These are phyloP conservation scores for Bombyx huttoni DNA, from an alignment of 2,888 invertebrate species.

Conservation along the genomic window DNA sequence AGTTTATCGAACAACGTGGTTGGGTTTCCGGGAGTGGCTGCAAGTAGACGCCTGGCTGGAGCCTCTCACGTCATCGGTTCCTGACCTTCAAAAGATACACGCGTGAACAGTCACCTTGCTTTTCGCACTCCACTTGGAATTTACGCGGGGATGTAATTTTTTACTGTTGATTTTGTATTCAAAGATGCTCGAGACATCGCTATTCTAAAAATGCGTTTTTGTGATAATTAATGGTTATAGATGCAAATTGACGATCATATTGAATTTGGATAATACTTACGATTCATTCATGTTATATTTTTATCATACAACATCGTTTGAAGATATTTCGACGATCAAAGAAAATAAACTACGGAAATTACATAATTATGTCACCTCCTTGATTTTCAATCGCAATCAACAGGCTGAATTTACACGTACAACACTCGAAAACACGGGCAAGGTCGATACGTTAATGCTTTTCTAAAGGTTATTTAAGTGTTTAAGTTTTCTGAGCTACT, in stretches of 20 bases:
- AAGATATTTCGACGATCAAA: background rate
- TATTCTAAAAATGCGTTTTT: too few species aligned
- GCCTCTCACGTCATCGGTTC: conserved; percentile 17
- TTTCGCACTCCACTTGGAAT: background rate
- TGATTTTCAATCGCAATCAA: background rate
- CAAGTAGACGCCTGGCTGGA: conserved; percentile 12
- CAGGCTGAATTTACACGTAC: background rate
- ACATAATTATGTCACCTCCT: background rate
- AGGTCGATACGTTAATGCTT: background rate
- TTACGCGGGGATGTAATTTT: background rate
- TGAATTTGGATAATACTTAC: background rate
- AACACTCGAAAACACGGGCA: background rate
- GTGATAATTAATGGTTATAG: too few species aligned
- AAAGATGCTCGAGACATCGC: too few species aligned
- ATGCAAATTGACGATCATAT: too few species aligned
- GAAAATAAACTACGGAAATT: background rate
- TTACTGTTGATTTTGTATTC: too few species aligned
- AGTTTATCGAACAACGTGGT: conserved; percentile 3
- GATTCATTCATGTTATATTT: background rate
- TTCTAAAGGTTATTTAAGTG: background rate
- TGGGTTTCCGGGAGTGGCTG: conserved; percentile 15
- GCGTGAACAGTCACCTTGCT: background rate
- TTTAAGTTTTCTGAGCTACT: background rate
- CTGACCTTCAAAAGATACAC: conserved; percentile 17
- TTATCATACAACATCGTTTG: background rate